Evolutionary conservation across 2,797 vertebrate genomes (phyloP), one percentile per base, ranked within the genome.

Genomic region (Mormyrus hasselquistii): DNA sequence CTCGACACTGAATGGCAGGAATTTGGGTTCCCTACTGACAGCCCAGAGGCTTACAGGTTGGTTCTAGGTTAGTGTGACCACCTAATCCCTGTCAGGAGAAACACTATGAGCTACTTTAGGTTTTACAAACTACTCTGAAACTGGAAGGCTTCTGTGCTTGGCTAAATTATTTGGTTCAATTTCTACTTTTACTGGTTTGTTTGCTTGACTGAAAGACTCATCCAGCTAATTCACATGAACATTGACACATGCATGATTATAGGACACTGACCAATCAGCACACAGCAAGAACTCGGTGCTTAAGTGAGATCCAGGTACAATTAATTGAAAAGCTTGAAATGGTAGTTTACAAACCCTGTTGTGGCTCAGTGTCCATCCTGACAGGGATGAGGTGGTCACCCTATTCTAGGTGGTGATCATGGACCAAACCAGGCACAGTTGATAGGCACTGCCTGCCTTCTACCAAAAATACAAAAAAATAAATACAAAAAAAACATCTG

Each of bases 401-500:
- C 8, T 65, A 29, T 29, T 65, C 91, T 90, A 90, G 92, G 93
- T 87, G 85, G 89, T 93, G 94, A 91, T 93, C 90, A 92, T 91
- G 92, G 91, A 90, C 93, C 93, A 93, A 93, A 93, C 93, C 94
- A 96, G 96, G 96, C 95, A 96, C 95, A 96, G 95, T 96, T 94
- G 94, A 94, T 94, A 96, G 96, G 96, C 96, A 96, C 96, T 92
- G 94, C 93, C 95, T 94, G 95, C 95, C 95, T 93, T 95, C 93
- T 85, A 94, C 93, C 92, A 93, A 94, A 94, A 93, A 95, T 93
- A 93, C 92, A 85, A 50, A 57, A 87, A 34, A 87, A 91, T 85
- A 59, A 87, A 89, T 84, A 19, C 47, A 41, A 89, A 92, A 57
- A 55, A 22, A 88, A 93, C 93, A 92, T 93, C 92, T 94, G 92